Evolutionary conservation across 2,888 invertebrate genomes (phyloP), one percentile per base, ranked within the genome.

Genomic region (Eulithis prunata): DNA sequence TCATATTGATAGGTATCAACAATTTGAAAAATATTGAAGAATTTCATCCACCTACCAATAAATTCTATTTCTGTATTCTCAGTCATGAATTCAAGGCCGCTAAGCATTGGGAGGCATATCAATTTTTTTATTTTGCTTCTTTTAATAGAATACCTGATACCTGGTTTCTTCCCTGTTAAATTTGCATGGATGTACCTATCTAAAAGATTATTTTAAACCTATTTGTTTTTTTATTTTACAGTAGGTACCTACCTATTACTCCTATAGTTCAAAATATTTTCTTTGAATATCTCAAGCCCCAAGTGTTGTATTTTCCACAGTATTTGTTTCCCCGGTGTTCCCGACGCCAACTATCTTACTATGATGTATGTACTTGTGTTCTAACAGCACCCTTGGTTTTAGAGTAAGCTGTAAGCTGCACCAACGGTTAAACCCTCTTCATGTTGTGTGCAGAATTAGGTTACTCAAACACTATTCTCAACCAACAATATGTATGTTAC

Each of bases 81-180:
- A 86, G 79, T 89, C 86, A 86, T 76, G 65, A 72, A 74, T 76
- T 84, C 90, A 90, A 90, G 90, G 90, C 85, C 87, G 75, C 68
- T 76, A 69, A 72, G 76, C 72, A 75, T 67, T 71, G 61, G 28
- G 64, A 76, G 78, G 74, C 77, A 79, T 86, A 87, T 88, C 85
- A 74, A 76, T 81, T 85, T 85, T 80, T 83, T 71, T 71, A 79
- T 69, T 71, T 64, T 68, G 70, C 57, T 69, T 64, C 60, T 76
- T 70, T 70, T 68, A 71, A 64, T 72, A 73, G 67, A 49, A 47
- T 13, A 21, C 46, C 57, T 32, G 49, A 7, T 51, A 49, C 28
- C 32, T n/a, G 11, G n/a, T 38, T 4, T 36, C 8, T 36, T n/a
- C 49, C 12, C 21, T 3, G 14, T 49, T n/a, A n/a, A n/a, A 49